These are phyloP conservation scores for Microcebus jonahi DNA, from an alignment of 2,113 vertebrate genomes.

Conservation along the genomic window DNA sequence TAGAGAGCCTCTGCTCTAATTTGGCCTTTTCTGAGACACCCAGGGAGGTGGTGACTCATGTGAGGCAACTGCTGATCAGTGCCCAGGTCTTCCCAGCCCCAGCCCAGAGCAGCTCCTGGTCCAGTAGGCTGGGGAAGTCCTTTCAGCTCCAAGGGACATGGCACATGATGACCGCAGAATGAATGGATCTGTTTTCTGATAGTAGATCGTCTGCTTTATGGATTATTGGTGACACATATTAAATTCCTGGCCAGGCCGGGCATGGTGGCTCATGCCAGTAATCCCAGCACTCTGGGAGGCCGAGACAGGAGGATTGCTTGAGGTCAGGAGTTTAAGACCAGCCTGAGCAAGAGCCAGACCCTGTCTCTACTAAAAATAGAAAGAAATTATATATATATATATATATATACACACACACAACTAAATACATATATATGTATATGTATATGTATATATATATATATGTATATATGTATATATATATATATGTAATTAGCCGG, in stretches of 20 bases:
- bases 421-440: too few species aligned
- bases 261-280: too few species aligned
- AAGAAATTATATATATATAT: too few species aligned
- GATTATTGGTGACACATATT: neutral
- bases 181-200: neutral
- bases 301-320: too few species aligned
- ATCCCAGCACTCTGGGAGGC: too few species aligned
- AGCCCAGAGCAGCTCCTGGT: neutral
- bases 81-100: neutral
- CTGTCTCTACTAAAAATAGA: too few species aligned
- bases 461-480: too few species aligned
- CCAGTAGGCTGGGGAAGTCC: neutral
- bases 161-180: neutral
- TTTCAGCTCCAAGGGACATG: neutral
- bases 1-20: neutral
- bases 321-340: too few species aligned
- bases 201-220: neutral
- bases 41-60: neutral
- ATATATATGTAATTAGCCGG: too few species aligned
- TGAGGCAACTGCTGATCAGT: neutral
- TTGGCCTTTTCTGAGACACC: neutral
- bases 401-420: too few species aligned
- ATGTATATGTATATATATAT: too few species aligned
- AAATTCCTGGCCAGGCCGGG: neutral
- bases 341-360: too few species aligned